phyloP scores from a whole-genome alignment of 2,888 invertebrate species.

The Vanessa cardui region DNA sequence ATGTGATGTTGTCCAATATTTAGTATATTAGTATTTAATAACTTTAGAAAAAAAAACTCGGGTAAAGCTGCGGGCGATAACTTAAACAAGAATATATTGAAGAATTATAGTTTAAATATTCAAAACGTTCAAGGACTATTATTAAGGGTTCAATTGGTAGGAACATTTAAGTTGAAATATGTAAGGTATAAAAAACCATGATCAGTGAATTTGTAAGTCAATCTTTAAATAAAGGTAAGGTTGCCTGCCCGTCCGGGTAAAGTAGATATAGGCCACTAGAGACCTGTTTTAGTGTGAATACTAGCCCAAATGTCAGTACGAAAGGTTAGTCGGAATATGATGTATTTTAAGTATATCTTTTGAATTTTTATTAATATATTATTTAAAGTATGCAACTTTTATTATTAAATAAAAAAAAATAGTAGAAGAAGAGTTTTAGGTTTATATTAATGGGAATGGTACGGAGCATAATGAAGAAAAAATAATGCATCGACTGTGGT shows the following conservation, averaged over 20 bases:
- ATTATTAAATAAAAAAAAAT: not conserved
- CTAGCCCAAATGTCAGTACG: slow-evolving; percentile 22
- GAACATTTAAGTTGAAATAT: not conserved
- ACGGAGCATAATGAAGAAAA: no score
- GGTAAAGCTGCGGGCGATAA: no score
- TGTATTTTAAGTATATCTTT: not conserved
- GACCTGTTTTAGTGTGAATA: slow-evolving; percentile 28
- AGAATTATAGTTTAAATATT: not conserved
- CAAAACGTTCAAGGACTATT: not conserved
- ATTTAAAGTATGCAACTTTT: not conserved
- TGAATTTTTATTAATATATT: not conserved
- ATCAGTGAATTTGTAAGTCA: slow-evolving; percentile 35
- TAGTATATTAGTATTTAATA: no score
- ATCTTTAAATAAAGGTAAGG: slow-evolving; percentile 33
- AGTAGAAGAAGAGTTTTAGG: not conserved
- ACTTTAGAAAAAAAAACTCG: no score
- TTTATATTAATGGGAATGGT: no score
- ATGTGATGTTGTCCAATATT: no score
- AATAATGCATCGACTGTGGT: no score
- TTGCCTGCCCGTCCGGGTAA: slow-evolving; percentile 31
- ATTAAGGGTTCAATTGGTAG: not conserved
- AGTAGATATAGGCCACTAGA: slow-evolving; percentile 37
- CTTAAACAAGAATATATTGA: not conserved
- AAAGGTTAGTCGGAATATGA: slow-evolving; percentile 11
- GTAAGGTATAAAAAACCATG: slow-evolving; percentile 16